These are phyloP conservation scores for Botia almorhae DNA, from an alignment of 2,797 vertebrate species.

Conservation along the genomic window DNA sequence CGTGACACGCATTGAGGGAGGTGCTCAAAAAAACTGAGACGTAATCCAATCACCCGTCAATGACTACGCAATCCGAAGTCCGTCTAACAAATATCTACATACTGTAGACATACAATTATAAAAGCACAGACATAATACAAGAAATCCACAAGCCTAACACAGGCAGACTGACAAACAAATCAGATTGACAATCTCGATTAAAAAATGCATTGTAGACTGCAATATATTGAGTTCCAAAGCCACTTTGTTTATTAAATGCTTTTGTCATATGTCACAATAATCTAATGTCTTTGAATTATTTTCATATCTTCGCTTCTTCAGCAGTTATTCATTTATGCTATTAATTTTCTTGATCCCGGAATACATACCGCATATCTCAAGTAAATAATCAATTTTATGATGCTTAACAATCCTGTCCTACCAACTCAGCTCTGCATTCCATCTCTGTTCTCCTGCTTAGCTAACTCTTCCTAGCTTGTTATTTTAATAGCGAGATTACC, in stretches of 20 bases:
- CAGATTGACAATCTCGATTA: not conserved
- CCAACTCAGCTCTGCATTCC: not conserved
- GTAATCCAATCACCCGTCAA: too few species aligned
- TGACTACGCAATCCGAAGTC: too few species aligned
- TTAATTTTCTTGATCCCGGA: not conserved
- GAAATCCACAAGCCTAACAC: too few species aligned
- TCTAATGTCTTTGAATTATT: not conserved
- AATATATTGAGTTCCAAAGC: not conserved
- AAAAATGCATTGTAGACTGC: too few species aligned
- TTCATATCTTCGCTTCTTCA: not conserved
- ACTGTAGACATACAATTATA: too few species aligned
- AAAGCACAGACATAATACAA: too few species aligned
- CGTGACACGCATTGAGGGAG: too few species aligned
- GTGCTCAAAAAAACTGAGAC: too few species aligned
- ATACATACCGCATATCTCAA: not conserved
- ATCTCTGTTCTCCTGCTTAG: not conserved
- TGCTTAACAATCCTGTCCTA: conserved; percentile 19
- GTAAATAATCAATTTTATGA: conserved; percentile 23
- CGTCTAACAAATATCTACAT: too few species aligned
- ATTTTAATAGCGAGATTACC: conserved; percentile 2
- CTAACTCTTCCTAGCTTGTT: not conserved
- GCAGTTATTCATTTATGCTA: not conserved
- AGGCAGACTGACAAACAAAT: too few species aligned
- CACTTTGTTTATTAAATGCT: not conserved
- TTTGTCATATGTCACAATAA: not conserved